Evolutionary conservation across 1,140 invertebrate genomes (phyloP).

Genomic region (Plectus sambesii): DNA sequence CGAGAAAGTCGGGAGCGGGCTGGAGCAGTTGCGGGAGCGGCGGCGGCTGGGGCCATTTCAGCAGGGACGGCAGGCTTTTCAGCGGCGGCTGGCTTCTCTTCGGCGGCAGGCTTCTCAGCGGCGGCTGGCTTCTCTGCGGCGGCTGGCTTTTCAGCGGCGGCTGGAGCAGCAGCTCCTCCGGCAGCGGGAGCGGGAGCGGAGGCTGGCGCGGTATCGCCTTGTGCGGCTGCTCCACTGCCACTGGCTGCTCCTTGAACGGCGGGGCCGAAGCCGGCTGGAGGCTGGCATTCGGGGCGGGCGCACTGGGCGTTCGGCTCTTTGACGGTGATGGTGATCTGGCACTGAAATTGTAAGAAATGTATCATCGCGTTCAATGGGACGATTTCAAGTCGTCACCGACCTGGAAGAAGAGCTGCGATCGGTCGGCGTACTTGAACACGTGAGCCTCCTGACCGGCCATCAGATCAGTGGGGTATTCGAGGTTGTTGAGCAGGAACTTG

Average conservation of each 20-base stretch:
- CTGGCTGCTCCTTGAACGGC: conserved; percentile 29
- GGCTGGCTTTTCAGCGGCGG: conserved; percentile 11
- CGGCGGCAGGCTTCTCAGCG: conserved; percentile 36
- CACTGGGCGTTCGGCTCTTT: conserved; percentile 43
- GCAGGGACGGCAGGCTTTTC: conserved; percentile 37
- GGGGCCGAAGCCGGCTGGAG: conserved; percentile 43
- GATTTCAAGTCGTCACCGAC: too few species aligned
- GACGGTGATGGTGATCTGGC: conserved; percentile 45
- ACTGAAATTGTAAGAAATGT: too few species aligned
- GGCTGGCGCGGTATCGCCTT: not conserved
- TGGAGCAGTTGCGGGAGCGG: too few species aligned
- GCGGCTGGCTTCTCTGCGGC: conserved; percentile 19
- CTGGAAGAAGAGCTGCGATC: conserved; percentile 32
- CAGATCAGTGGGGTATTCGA: conserved; percentile 35
- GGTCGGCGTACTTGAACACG: conserved; percentile 44
- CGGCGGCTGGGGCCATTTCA: too few species aligned
- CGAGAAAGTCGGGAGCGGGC: too few species aligned
- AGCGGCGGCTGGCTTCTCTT: too few species aligned
- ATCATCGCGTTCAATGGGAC: too few species aligned
- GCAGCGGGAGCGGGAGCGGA: conserved; percentile 3
- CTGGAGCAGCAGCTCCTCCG: conserved; percentile 9
- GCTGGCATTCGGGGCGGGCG: conserved; percentile 39
- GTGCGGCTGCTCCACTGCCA: conserved; percentile 15
- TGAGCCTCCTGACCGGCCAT: conserved; percentile 36
- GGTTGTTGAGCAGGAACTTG: conserved; percentile 29